Percentiles rank a stretch among this genome's conserved stretches.
These are phyloP conservation scores for Schizaphis graminum DNA, from an alignment of 2,888 invertebrate species.

Conservation along the genomic window DNA sequence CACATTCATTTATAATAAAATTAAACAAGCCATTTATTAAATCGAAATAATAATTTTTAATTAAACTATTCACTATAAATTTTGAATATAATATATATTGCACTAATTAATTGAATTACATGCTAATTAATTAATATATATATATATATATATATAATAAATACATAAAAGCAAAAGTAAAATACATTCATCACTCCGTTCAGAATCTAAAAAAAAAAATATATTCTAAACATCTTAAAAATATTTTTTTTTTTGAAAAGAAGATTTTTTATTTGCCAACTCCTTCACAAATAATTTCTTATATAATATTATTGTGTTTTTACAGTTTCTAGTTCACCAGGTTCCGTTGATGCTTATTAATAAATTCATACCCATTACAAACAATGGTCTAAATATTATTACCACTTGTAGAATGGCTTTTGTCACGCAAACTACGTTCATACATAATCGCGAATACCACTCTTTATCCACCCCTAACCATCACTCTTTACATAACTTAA, in stretches of 20 bases:
- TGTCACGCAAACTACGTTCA: slow-evolving; percentile 59
- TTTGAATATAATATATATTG: not conserved
- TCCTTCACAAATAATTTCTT: not conserved
- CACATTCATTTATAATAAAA: no score
- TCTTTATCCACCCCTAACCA: not conserved
- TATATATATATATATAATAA: no score
- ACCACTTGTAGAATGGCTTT: slow-evolving; percentile 59
- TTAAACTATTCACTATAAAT: not conserved
- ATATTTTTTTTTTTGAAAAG: not conserved
- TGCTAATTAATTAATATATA: no score
- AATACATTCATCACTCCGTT: no score
- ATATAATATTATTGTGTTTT: not conserved
- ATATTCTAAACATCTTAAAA: not conserved
- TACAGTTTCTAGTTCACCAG: not conserved
- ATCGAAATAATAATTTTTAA: not conserved
- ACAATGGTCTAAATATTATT: slow-evolving; percentile 41
- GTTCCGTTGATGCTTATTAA: not conserved
- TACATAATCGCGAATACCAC: not conserved
- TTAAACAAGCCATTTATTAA: not conserved
- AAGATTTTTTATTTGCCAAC: not conserved
- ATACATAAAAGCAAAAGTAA: not conserved
- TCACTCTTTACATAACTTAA: not conserved
- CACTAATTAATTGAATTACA: not conserved
- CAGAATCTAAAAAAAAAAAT: no score
- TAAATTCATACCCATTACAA: slow-evolving; percentile 46